A percentile compares a stretch with the other conserved stretches of the same genome.
These are phyloP conservation scores for Sphaeridia pumilis DNA, from an alignment of 2,888 invertebrate genomes.

Conservation along the genomic window DNA sequence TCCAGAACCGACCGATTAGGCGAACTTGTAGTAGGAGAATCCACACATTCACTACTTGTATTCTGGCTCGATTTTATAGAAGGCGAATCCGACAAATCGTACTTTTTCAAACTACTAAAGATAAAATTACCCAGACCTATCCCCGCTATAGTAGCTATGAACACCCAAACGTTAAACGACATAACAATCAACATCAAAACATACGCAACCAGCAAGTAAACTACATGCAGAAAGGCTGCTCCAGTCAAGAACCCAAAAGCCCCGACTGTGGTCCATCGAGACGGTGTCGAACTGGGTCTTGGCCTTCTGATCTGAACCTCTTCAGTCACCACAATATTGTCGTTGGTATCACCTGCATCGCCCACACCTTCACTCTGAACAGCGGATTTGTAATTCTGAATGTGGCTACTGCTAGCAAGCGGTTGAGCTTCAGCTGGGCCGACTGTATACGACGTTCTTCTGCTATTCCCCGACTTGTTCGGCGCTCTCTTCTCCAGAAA, in stretches of 20 bases:
- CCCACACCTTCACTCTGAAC: constrained; percentile 7
- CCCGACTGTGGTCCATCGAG: too few species aligned
- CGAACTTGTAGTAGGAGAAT: neutral
- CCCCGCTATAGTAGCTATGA: constrained; percentile 21
- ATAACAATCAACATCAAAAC: constrained; percentile 33
- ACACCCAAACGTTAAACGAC: constrained; percentile 31
- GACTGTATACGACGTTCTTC: neutral
- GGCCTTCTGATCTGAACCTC: too few species aligned
- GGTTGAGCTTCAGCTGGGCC: neutral
- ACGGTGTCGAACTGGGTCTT: too few species aligned
- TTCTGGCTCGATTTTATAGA: neutral
- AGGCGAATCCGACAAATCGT: neutral
- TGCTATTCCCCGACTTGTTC: too few species aligned
- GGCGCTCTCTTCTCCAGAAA: constrained; percentile 10
- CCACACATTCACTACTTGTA: neutral
- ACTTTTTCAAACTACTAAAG: constrained; percentile 16
- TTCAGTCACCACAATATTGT: neutral
- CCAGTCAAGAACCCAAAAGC: constrained; percentile 8
- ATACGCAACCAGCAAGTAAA: constrained; percentile 26
- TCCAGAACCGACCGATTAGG: neutral
- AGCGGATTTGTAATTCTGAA: too few species aligned
- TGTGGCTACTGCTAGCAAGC: neutral
- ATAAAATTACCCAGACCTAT: constrained; percentile 27
- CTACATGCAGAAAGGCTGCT: constrained; percentile 24
- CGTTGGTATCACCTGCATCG: constrained; percentile 1